Evolutionary conservation across 2,113 vertebrate species (phyloP).

Genomic region (Lynx canadensis): DNA sequence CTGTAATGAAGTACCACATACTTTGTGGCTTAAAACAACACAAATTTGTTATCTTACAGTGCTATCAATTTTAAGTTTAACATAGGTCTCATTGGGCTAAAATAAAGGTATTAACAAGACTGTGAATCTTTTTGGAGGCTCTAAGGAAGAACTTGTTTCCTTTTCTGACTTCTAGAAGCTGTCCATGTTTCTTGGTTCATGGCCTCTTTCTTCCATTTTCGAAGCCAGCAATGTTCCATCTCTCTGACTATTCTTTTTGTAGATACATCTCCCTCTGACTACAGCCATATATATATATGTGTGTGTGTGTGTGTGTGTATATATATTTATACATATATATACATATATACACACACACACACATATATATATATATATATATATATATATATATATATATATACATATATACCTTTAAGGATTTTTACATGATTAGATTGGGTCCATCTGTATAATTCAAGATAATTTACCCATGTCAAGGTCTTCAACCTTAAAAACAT

Average conservation of each 20-base stretch:
- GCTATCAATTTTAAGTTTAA: neutral
- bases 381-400: too few relatives aligned
- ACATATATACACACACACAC: too few relatives aligned
- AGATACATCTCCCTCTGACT: neutral
- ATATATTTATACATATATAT: too few relatives aligned
- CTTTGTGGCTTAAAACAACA: neutral
- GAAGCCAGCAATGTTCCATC: neutral
- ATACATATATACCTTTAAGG: neutral
- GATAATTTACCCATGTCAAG: neutral
- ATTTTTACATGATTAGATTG: neutral
- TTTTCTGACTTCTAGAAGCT: neutral
- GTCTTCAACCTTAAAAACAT: neutral
- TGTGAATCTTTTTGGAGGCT: neutral
- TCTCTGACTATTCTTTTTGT: neutral
- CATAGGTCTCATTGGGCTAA: neutral
- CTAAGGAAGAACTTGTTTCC: neutral
- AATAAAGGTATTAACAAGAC: too few relatives aligned
- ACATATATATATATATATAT: too few relatives aligned
- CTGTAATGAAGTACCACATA: neutral
- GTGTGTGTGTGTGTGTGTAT: too few relatives aligned
- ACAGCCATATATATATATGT: neutral
- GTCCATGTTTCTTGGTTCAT: neutral
- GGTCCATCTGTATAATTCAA: neutral
- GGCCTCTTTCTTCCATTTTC: neutral
- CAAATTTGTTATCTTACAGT: neutral